Percentiles rank a stretch among this genome's conserved stretches.
phyloP scores from a whole-genome alignment of 2,113 vertebrate species.

The Lepisosteus oculatus region DNA sequence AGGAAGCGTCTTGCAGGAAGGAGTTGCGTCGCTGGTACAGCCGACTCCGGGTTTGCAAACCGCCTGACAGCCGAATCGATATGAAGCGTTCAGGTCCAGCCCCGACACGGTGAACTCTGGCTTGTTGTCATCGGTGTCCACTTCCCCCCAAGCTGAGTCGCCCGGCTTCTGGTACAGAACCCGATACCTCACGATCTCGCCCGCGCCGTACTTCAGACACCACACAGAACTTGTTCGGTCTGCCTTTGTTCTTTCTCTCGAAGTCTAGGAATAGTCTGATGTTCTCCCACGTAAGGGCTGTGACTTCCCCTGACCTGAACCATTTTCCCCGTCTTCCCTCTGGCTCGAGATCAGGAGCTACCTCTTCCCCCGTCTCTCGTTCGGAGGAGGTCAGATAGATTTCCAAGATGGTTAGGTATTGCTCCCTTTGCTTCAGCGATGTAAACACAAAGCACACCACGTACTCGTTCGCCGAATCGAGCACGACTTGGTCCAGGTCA shows the following conservation, averaged over 20 bases:
- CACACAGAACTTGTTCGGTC: slow-evolving; percentile 23
- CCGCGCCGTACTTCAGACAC: slow-evolving; percentile 19
- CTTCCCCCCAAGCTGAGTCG: slow-evolving; percentile 22
- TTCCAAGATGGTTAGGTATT: slow-evolving; percentile 18
- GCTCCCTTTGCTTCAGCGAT: slow-evolving; percentile 14
- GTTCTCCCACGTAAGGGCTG: not conserved
- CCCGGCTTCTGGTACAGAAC: slow-evolving; percentile 22
- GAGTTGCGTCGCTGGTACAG: slow-evolving; percentile 23
- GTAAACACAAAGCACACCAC: slow-evolving; percentile 27
- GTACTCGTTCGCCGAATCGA: slow-evolving; percentile 21
- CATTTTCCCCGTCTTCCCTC: not conserved
- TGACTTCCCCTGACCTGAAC: slow-evolving; percentile 22
- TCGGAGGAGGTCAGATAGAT: slow-evolving; percentile 16
- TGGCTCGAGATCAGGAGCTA: not conserved
- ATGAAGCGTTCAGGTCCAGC: slow-evolving; percentile 24
- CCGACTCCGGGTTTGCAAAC: slow-evolving; percentile 33
- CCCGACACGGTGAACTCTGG: slow-evolving; percentile 5
- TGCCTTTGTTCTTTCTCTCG: slow-evolving; percentile 21
- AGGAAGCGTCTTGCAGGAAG: slow-evolving; percentile 19
- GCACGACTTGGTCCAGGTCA: slow-evolving; percentile 25
- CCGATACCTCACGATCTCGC: slow-evolving; percentile 11
- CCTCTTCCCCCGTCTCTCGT: not conserved
- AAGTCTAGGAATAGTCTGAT: slow-evolving; percentile 33
- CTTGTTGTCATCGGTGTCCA: slow-evolving; percentile 16
- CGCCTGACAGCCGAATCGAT: slow-evolving; percentile 28